Base-by-base conservation (phyloP, 2,797 vertebrate genomes). In the Crenuchus spilurus region DNA sequence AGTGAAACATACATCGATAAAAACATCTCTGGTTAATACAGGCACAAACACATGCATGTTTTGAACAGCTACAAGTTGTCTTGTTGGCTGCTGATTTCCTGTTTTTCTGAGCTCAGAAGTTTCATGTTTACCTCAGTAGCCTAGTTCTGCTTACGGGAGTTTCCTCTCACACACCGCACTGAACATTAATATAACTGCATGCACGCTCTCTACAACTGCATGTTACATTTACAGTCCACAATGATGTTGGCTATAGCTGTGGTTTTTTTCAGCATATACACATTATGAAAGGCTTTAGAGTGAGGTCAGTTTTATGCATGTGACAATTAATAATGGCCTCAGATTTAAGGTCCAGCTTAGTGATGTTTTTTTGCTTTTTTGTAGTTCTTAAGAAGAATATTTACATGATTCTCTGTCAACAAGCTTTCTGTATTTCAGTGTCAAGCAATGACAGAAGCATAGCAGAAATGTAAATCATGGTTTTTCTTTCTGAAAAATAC, bases 101-200 rank as follows among this genome's bases (percentile, higher is more conserved):
- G 71, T 83, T 83, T 80, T 80, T 72, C 44, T 72, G 41, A 10
- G 7, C 70, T 41, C 20, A 49, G 72, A 18, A n/a, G 78, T 77
- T 80, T 78, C 65, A 2, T 76, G 72, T 80, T 78, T 75, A 80
- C 48, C 54, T 70, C 75, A 78, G 65, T 57, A 72, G 71, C 70
- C 55, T 75, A 75, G 73, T 76, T 78, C 63, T 76, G 78, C 65
- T 80, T 70, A 37, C 46, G 73, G 81, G 75, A 81, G 76, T 83
- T 80, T 80, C 78, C 81, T 72, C 30, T 46, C 49, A 73, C 28
- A 48, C 24, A 57, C 30, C 46, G 14, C 55, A 48, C n/a, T 44
- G 28, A 60, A 28, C 52, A 52, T 66, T 70, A 44, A 61, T 58
- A 57, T 18, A 31, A 49, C 26, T 9, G 35, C 39, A 6, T 35